These are phyloP conservation scores for Agyllia agylla DNA, from an alignment of 2,888 invertebrate species.

Conservation along the genomic window DNA sequence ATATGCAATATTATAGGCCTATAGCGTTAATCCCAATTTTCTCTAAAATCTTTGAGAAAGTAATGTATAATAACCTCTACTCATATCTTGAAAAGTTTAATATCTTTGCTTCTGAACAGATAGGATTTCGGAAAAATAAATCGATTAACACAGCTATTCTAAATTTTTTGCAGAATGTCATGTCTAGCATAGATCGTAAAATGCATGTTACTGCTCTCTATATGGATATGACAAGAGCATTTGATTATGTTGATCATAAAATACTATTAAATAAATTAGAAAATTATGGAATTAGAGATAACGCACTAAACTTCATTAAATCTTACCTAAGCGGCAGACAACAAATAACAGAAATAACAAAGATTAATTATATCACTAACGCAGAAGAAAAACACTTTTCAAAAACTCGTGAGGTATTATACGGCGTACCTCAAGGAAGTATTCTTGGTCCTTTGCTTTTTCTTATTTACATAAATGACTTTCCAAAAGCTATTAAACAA, in stretches of 20 bases:
- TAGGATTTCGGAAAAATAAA: neutral
- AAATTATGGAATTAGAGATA: neutral
- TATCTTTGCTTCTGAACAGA: neutral
- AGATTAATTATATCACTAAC: neutral
- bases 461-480: neutral
- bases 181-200: neutral
- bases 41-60: neutral
- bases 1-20: neutral
- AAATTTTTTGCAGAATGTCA: neutral
- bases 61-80: neutral
- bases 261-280: neutral
- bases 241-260: neutral
- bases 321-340: neutral
- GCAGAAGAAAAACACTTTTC: neutral
- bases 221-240: neutral
- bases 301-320: neutral
- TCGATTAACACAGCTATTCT: neutral
- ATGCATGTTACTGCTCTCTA: neutral
- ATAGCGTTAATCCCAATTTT: neutral
- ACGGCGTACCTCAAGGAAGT: neutral
- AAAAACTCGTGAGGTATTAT: neutral
- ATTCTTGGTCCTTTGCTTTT: neutral
- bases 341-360: neutral
- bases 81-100: neutral
- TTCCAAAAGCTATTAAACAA: neutral